Evolutionary conservation across 2,797 vertebrate genomes (phyloP), one percentile per base, ranked within the genome.

Genomic region (Leptatherina wallacei): DNA sequence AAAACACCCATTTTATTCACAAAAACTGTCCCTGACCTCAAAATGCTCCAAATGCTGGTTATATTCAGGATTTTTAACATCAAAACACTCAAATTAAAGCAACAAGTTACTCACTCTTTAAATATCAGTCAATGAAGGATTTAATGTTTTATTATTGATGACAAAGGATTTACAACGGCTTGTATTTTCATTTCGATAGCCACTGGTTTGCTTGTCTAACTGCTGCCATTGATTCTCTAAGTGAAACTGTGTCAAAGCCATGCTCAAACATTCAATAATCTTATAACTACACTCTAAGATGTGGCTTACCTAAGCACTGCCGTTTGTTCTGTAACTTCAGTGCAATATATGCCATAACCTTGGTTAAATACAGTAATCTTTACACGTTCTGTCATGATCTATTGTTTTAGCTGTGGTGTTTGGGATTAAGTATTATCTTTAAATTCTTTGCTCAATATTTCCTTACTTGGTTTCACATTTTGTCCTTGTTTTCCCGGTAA

Each of bases 101-200:
- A 52, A 5, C 8, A 24, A 24, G 22, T 24, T 22, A 38, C 52
- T 32, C 1, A 29, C 35, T 24, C 27, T 35, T 35, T 36, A 64
- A 10, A 58, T 52, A 51, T 33, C 35, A 38, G 57, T 14, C 29
- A 38, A 36, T 7, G 38, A 42, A 16, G 6, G 1, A 58, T 73
- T 38, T 20, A n/a, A 20, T 2, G 24, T 65, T 52, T 62, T 32
- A 12, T 49, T 58, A 47, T 12, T 49, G 61, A 58, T 64, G 55
- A 16, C 7, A 20, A 6, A 8, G 18, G 16, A 18, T 44, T 18
- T 2, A 20, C 16, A 6, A 44, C 11, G 0, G 18, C 3, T 2
- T 20, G 6, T 44, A 30, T 27, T 29, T 51, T 27, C 12, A 20
- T 29, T 51, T n/a, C 14, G 1, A 1, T 51, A 57, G 33, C 20